Evolutionary conservation across 2,113 vertebrate genomes (phyloP).

Genomic region (Muntiacus muntjak): DNA sequence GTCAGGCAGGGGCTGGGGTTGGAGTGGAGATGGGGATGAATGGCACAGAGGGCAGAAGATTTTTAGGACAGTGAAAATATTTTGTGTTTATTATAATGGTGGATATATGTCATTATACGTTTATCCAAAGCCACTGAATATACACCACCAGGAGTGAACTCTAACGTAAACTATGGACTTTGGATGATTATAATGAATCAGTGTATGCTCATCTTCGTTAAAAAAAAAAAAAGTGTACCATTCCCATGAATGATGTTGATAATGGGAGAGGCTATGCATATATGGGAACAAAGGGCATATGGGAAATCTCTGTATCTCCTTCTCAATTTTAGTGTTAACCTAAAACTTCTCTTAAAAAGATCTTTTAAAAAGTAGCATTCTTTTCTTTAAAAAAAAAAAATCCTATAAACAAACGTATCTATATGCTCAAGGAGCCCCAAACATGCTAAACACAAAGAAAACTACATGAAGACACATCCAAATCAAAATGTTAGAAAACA

Average conservation of each 20-base stretch:
- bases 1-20: not conserved
- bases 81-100: not conserved
- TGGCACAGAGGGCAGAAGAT: not conserved
- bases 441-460: conserved; percentile 19
- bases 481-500: conserved; percentile 25
- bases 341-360: not conserved
- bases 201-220: not conserved
- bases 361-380: not conserved
- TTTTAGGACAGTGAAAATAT: not conserved
- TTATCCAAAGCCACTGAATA: not conserved
- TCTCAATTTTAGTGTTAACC: not conserved
- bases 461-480: not conserved
- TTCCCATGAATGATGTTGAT: not conserved
- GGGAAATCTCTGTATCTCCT: not conserved
- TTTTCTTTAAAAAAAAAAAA: not conserved
- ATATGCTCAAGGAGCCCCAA: not conserved
- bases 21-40: not conserved
- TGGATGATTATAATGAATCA: not conserved
- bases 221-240: not conserved
- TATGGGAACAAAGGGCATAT: not conserved
- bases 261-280: not conserved
- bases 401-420: not conserved
- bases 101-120: not conserved
- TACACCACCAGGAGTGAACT: not conserved
- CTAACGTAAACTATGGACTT: not conserved